These are phyloP conservation scores for Bimastos eiseni DNA, from an alignment of 2,888 invertebrate species.

Conservation along the genomic window DNA sequence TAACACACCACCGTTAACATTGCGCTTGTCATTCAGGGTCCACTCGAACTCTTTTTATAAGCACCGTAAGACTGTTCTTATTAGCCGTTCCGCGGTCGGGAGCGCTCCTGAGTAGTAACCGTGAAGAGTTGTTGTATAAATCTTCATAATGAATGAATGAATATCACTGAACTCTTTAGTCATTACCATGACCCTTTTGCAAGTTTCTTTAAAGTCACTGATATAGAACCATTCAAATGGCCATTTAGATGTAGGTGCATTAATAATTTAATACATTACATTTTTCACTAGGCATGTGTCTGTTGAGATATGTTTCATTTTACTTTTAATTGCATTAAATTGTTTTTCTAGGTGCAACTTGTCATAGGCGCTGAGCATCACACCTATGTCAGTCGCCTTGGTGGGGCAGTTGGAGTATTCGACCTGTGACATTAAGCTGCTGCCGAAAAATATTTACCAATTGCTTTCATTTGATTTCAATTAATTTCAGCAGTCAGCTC, in stretches of 20 bases:
- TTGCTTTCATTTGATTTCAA: neutral
- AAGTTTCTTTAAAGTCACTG: no score
- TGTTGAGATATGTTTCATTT: neutral
- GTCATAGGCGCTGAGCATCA: neutral
- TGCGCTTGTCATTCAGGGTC: no score
- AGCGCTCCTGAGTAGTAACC: no score
- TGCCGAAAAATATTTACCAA: neutral
- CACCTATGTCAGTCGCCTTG: conserved; percentile 10
- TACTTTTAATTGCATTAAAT: neutral
- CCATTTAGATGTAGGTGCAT: neutral
- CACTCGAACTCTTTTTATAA: no score
- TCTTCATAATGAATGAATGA: no score
- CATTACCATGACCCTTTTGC: no score
- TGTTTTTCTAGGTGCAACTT: conserved; percentile 9
- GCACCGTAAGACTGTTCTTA: no score
- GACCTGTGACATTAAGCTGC: neutral
- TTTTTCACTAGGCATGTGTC: neutral
- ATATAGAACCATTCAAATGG: neutral
- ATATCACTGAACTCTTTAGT: no score
- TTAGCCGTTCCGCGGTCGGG: no score
- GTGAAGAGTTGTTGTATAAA: no score
- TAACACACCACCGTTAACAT: no score
- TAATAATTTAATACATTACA: neutral
- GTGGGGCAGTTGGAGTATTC: conserved; percentile 18
- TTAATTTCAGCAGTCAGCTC: neutral